Percentiles rank a stretch among this genome's conserved stretches.
Evolutionary conservation across 2,113 vertebrate species (phyloP).

Genomic region (Epinephelus lanceolatus): DNA sequence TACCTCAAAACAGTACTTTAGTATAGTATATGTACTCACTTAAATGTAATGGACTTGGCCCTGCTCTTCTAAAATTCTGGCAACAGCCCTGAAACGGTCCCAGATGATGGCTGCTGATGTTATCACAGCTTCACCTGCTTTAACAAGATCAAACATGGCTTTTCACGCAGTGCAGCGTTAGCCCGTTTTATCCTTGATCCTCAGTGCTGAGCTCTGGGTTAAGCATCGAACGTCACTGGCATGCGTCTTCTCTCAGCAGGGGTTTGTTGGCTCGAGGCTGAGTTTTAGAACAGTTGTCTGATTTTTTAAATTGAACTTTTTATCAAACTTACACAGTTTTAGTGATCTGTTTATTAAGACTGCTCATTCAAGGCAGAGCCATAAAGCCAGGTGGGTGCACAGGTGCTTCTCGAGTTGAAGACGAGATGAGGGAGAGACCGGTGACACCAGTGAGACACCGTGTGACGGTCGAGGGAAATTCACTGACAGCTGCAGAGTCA

Average conservation of each 20-base stretch:
- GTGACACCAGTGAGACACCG: slow-evolving; percentile 17
- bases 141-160: slow-evolving; percentile 52
- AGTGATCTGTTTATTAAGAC: neutral
- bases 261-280: slow-evolving; percentile 16
- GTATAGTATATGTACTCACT: neutral
- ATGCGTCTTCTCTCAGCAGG: slow-evolving; percentile 38
- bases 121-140: slow-evolving; percentile 58
- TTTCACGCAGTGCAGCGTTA: slow-evolving; percentile 37
- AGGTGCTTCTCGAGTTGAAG: neutral
- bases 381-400: neutral
- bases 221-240: slow-evolving; percentile 18
- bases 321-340: neutral
- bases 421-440: neutral
- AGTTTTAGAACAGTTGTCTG: slow-evolving; percentile 18
- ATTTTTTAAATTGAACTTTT: slow-evolving; percentile 13
- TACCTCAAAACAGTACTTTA: neutral
- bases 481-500: slow-evolving; percentile 21
- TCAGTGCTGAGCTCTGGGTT: slow-evolving; percentile 29
- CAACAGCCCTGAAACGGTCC: slow-evolving; percentile 7
- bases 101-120: slow-evolving; percentile 38
- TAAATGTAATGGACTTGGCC: neutral
- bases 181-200: slow-evolving; percentile 40
- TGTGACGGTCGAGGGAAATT: slow-evolving; percentile 25
- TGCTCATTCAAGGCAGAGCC: neutral
- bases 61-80: slow-evolving; percentile 1